A percentile compares a stretch with the other conserved stretches of the same genome.
phyloP scores from a whole-genome alignment of 2,113 vertebrate genomes.

The Lophotis ruficrista region DNA sequence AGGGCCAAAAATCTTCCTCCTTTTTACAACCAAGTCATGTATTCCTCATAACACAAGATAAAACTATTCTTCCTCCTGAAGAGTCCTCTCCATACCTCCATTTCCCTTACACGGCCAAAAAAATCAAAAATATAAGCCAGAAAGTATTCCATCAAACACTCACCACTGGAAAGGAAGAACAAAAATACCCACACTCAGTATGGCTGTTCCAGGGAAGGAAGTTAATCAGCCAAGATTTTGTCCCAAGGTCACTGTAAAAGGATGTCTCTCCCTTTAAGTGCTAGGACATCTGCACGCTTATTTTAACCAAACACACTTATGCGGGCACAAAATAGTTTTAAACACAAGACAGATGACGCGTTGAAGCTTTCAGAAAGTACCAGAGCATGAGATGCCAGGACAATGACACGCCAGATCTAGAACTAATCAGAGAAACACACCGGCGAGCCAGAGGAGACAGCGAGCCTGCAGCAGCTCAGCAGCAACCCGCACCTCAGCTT shows the following conservation, averaged over 20 bases:
- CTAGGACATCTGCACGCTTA: not conserved
- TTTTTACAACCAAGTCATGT: not conserved
- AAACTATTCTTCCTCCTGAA: not conserved
- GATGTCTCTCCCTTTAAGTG: not conserved
- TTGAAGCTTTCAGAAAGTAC: not conserved
- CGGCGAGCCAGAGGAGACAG: not conserved
- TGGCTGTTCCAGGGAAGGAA: constrained; percentile 22
- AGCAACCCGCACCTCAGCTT: accelerated
- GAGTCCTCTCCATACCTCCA: not conserved
- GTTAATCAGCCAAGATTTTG: constrained; percentile 18
- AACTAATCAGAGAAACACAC: not conserved
- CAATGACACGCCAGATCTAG: not conserved
- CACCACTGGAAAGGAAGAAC: not conserved
- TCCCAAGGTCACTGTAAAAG: constrained; percentile 7
- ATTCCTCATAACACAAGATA: not conserved
- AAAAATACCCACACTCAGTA: constrained; percentile 10
- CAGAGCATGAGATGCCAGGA: not conserved
- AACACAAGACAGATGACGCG: not conserved
- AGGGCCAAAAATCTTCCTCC: not conserved
- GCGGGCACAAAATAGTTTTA: not conserved
- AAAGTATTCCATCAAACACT: not conserved
- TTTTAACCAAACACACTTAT: not conserved
- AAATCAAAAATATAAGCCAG: not conserved
- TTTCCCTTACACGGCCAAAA: not conserved
- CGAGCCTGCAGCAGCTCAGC: not conserved